Conservation (phyloP, 2,888 invertebrate species). For the Perdita meconis region DNA sequence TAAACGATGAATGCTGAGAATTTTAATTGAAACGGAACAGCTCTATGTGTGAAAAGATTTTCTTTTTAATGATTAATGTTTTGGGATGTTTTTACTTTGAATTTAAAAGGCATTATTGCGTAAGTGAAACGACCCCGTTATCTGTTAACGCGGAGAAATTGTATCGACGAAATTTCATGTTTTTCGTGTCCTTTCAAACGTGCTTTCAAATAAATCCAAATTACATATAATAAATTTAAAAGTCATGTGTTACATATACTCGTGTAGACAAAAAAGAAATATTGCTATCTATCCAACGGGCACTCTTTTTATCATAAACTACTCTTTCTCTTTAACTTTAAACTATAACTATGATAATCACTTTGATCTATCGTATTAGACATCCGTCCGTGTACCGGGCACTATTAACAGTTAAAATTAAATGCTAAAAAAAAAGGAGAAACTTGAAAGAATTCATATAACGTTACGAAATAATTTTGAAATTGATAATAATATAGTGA, state of each 20-base stretch:
- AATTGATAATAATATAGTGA: slow-evolving; percentile 56
- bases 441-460: slow-evolving; percentile 56
- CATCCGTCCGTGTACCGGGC: slow-evolving; percentile 77
- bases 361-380: slow-evolving; percentile 65
- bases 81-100: slow-evolving; percentile 24
- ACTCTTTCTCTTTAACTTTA: slow-evolving; percentile 57
- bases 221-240: slow-evolving; percentile 32
- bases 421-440: slow-evolving; percentile 33
- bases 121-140: slow-evolving; percentile 2
- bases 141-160: slow-evolving; percentile 23
- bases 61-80: slow-evolving; percentile 12
- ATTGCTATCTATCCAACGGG: slow-evolving; percentile 67
- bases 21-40: slow-evolving; percentile 26
- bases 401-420: slow-evolving; percentile 62
- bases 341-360: slow-evolving; percentile 61
- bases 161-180: slow-evolving; percentile 34
- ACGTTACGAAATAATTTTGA: slow-evolving; percentile 49
- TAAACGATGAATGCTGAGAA: slow-evolving; percentile 29
- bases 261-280: slow-evolving; percentile 34
- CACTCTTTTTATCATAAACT: slow-evolving; percentile 54
- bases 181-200: slow-evolving; percentile 41
- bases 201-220: slow-evolving; percentile 50
- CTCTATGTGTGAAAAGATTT: slow-evolving; percentile 25
- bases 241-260: slow-evolving; percentile 34
- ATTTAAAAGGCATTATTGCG: slow-evolving; percentile 8